Percentiles rank a stretch among this genome's conserved stretches.
These are phyloP conservation scores for Haliclona indistincta DNA, from an alignment of 37 sponge, comb jelly and placozoan species.

Conservation along the genomic window DNA sequence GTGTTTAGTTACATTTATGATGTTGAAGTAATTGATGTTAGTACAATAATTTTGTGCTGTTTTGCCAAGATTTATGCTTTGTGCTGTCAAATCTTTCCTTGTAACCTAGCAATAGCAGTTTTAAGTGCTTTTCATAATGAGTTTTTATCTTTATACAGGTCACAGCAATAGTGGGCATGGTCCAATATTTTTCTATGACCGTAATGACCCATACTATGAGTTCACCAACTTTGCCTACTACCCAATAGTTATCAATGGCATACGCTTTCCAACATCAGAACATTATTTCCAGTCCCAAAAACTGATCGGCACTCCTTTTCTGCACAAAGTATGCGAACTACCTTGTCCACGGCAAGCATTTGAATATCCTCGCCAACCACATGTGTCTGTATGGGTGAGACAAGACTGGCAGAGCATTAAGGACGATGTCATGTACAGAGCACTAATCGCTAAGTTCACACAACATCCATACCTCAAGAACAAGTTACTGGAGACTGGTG, in stretches of 20 bases:
- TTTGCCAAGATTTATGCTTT: too few species aligned
- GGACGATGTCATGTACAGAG: conserved; percentile 44
- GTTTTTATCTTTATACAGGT: neutral
- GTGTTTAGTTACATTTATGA: too few species aligned
- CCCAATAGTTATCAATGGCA: conserved; percentile 23
- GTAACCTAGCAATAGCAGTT: too few species aligned
- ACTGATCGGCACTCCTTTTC: conserved; percentile 50
- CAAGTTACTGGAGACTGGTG: conserved; percentile 37
- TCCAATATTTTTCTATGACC: conserved; percentile 49
- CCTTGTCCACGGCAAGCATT: conserved; percentile 38
- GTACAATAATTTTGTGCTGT: too few species aligned
- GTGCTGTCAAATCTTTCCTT: too few species aligned
- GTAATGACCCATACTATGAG: conserved; percentile 54
- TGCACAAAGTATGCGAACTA: conserved; percentile 7
- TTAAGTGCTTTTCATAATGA: too few species aligned
- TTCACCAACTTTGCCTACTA: conserved; percentile 51
- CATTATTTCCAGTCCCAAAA: conserved; percentile 72
- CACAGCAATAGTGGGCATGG: neutral
- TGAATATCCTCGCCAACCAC: conserved; percentile 35
- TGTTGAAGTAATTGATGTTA: too few species aligned
- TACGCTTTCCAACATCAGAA: conserved; percentile 45
- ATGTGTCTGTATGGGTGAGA: conserved; percentile 32
- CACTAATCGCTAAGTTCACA: conserved; percentile 49
- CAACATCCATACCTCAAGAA: conserved; percentile 27
- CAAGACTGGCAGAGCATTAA: conserved; percentile 51